Percentiles rank a stretch among this genome's conserved stretches.
Evolutionary conservation across 2,797 vertebrate genomes (phyloP).

Genomic region (Catamblyrhynchus diadema): DNA sequence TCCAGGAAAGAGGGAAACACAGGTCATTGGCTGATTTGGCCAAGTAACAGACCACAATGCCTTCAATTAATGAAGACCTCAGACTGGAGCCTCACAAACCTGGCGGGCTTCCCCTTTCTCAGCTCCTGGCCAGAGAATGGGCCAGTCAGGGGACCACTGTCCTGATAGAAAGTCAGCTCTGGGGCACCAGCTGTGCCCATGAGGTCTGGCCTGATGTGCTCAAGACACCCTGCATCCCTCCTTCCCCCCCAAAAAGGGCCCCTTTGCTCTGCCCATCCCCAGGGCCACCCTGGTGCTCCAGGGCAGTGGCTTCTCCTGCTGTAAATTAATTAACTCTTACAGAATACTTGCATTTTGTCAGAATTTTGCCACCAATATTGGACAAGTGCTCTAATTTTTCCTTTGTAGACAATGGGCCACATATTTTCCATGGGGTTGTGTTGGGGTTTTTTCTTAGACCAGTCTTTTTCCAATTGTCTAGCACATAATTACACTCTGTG

Average conservation of each 20-base stretch:
- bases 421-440: background rate
- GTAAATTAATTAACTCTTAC: background rate
- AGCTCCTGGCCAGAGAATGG: background rate
- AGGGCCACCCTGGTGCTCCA: background rate
- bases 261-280: background rate
- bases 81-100: fast-evolving
- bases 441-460: background rate
- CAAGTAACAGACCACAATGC: background rate
- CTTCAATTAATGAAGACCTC: background rate
- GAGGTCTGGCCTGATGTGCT: fast-evolving
- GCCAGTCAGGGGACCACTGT: background rate
- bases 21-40: background rate
- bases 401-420: background rate
- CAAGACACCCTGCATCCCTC: background rate
- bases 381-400: background rate
- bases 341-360: background rate
- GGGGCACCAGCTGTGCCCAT: fast-evolving
- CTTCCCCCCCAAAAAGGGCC: background rate
- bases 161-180: background rate
- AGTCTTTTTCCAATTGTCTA: background rate
- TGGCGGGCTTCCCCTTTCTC: background rate
- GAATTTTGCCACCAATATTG: background rate
- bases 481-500: fast-evolving
- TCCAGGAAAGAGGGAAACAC: background rate
- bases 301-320: background rate